Evolutionary conservation across 2,797 vertebrate species (phyloP).

Genomic region (Triplophysa yarkandensis): DNA sequence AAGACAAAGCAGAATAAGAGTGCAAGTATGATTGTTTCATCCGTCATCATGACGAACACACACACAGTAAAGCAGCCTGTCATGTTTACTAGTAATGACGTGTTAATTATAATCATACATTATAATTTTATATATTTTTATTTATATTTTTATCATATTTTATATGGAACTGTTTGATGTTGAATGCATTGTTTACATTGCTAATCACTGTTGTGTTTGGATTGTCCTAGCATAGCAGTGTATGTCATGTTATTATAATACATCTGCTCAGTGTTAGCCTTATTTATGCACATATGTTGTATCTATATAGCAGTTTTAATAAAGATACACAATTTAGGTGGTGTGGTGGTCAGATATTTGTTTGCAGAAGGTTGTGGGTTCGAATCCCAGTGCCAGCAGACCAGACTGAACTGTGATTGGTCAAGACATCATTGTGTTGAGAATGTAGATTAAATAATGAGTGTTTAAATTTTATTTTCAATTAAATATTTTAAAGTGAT

Average conservation of each 20-base stretch:
- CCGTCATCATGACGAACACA: slow-evolving; percentile 20
- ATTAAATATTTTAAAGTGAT: neutral
- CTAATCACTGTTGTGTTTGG: neutral
- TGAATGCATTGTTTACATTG: neutral
- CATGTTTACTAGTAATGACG: neutral
- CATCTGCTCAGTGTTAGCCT: neutral
- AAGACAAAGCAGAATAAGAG: slow-evolving; percentile 29
- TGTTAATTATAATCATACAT: too few species aligned
- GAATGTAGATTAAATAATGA: too few species aligned
- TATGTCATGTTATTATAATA: neutral
- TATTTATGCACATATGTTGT: neutral
- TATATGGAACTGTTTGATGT: neutral
- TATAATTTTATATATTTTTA: too few species aligned
- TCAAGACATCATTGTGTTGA: too few species aligned
- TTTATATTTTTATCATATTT: too few species aligned
- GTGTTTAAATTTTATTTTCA: too few species aligned
- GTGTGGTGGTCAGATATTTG: too few species aligned
- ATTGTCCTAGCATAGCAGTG: slow-evolving; percentile 13
- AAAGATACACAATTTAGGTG: too few species aligned
- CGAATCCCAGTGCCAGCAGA: too few species aligned
- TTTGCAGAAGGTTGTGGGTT: too few species aligned
- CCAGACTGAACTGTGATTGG: too few species aligned
- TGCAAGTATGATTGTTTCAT: slow-evolving; percentile 34
- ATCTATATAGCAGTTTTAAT: neutral
- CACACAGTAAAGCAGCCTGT: neutral